Evolutionary conservation across 2,797 vertebrate species (phyloP), one percentile per base, ranked within the genome.

Genomic region (Dermochelys coriacea): DNA sequence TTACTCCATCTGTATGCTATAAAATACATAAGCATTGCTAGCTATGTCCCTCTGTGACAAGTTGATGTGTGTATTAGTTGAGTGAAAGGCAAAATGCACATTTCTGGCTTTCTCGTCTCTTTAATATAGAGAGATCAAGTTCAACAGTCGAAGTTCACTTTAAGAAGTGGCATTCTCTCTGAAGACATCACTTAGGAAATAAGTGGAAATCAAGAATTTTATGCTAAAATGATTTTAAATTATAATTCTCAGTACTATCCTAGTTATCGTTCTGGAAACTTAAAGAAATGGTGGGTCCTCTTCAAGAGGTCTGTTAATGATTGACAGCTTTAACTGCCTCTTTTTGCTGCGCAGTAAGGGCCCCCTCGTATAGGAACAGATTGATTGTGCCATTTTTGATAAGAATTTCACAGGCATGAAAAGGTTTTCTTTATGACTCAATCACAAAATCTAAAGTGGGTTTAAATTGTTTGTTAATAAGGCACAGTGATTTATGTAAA

Each of bases 381-480:
- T 80, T 79, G 51, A 77, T 49, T 11, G 14, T 80, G 25, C 8
- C 61, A 75, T 90, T 86, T 49, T 64, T 71, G 49, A 52, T 1
- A 6, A 37, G 5, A 86, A 21, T 27, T 41, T 84, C 91, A 87
- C 45, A 92, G 75, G 54, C 87, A 29, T 49, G 59, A 92, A 93
- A 52, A 82, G 45, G n/a, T 90, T 74, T 91, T 75, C 68, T 91
- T 95, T 91, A 84, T 87, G 82, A 85, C 89, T 82, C 74, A 59
- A 88, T 87, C 71, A 90, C n/a, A 94, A 78, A 94, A 87, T 91
- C 80, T 80, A 52, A 82, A 83, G 29, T 79, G 82, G 3, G 52
- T 84, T 94, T 93, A 95, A 92, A 86, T 93, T 96, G 64, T 94
- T 97, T 93, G 80, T 93, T 97, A 92, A 85, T 79, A 77, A 85